A percentile compares a stretch with the other conserved stretches of the same genome.
Conservation (phyloP, 2,113 vertebrate genomes). For the Hucho hucho region DNA sequence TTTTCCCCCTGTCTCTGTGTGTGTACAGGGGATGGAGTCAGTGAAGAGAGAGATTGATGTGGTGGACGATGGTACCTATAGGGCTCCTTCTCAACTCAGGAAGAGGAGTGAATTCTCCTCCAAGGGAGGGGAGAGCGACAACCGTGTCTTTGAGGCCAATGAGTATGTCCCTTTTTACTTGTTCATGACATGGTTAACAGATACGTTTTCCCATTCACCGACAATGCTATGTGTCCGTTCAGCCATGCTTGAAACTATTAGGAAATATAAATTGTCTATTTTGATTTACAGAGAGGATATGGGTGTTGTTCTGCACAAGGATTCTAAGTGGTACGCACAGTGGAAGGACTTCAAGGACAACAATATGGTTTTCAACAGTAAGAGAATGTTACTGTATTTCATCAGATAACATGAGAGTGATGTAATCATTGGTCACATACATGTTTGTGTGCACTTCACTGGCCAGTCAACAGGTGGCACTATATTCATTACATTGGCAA, state of each 20-base stretch:
- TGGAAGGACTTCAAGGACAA: conserved; percentile 99
- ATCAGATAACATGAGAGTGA: not conserved
- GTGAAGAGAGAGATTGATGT: conserved; percentile 93
- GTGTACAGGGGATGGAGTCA: conserved; percentile 82
- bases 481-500: conserved; percentile 12
- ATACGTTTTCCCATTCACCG: not conserved
- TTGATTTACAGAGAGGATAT: conserved; percentile 79
- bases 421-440: too few species aligned
- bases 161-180: conserved; percentile 73
- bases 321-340: conserved; percentile 96
- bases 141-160: conserved; percentile 85
- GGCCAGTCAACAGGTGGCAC: conserved; percentile 53
- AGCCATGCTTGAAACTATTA: not conserved
- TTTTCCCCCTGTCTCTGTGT: conserved; percentile 8
- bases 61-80: conserved; percentile 83
- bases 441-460: not conserved
- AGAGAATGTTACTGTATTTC: conserved; percentile 51
- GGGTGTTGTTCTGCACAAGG: conserved; percentile 93
- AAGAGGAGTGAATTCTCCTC: conserved; percentile 90
- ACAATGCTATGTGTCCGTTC: not conserved
- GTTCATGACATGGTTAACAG: not conserved
- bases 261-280: not conserved
- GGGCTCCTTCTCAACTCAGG: conserved; percentile 81
- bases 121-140: conserved; percentile 72
- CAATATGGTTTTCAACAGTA: conserved; percentile 93